These are phyloP conservation scores for Tachysurus vachellii DNA, from an alignment of 2,113 vertebrate genomes.

Conservation along the genomic window DNA sequence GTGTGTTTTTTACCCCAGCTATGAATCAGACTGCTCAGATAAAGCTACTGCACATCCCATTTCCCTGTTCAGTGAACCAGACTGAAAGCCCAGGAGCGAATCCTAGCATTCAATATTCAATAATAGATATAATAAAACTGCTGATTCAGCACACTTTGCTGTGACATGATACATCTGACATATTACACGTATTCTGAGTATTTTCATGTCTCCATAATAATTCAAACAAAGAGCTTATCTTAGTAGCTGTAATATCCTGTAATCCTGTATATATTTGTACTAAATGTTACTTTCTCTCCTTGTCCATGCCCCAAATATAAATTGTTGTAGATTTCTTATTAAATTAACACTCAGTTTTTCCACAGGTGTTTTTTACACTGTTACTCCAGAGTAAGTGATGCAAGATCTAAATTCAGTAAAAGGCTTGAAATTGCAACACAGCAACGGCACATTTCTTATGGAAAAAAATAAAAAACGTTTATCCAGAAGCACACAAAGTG, in stretches of 20 bases:
- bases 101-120: not conserved
- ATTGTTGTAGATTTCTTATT: not conserved
- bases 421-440: not conserved
- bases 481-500: not conserved
- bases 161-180: not conserved
- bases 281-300: not conserved
- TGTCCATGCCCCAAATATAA: not conserved
- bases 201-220: not conserved
- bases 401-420: not conserved
- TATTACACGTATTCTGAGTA: not conserved
- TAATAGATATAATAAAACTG: not conserved
- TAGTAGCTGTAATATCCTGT: not conserved
- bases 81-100: not conserved
- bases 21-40: not conserved
- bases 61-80: conserved; percentile 7
- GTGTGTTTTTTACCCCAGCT: not conserved
- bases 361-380: not conserved
- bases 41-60: not conserved
- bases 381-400: not conserved
- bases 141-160: not conserved
- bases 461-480: not conserved
- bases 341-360: not conserved
- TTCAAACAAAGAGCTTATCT: not conserved
- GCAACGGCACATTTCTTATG: not conserved
- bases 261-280: not conserved